Evolutionary conservation across 2,797 vertebrate species (phyloP), one percentile per base, ranked within the genome.

Genomic region (Premnoplex brunnescens): DNA sequence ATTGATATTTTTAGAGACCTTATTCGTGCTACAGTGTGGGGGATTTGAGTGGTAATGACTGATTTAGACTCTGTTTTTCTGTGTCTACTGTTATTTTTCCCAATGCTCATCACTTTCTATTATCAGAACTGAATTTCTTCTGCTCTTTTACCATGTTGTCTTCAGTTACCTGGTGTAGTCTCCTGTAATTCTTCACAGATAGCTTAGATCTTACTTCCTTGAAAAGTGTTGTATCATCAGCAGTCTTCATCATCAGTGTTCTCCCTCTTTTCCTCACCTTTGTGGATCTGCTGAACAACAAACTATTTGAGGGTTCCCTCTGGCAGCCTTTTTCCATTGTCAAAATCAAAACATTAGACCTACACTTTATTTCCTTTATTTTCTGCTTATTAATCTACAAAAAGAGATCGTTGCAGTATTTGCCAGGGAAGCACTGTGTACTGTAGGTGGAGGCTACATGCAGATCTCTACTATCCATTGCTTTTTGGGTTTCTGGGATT

Each of bases 391-490:
- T 73, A 82, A 74, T 39, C 10, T 30, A 44, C 8, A 59, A 41
- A 23, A 91, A 77, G 24, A 54, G 12, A 49, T 74, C 68, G 8
- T 69, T 21, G 20, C 10, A 73, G 10, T 41, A 24, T 59, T 85
- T 91, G 12, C 9, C 46, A 72, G 21, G n/a, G 13, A 72, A 23
- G 7, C 0, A 0, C 28, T 51, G 11, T n/a, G 27, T 58, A 23
- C 43, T 62, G 3, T 58, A 59, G 12, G 7, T 22, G 12, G 27
- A 34, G 44, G 26, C 68, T 58, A 21, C 15, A 0, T 21, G 16
- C 26, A 32, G 30, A 20, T 85, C n/a, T 79, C 46, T 14, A 9
- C 10, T 39, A 34, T 51, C 37, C 12, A 5, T 48, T 71, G 22
- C 36, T 77, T 77, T 71, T 17, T 36, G 46, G 9, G 4, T 80